phyloP scores from a whole-genome alignment of 2,888 invertebrate genomes.

The Conomelus anceps region DNA sequence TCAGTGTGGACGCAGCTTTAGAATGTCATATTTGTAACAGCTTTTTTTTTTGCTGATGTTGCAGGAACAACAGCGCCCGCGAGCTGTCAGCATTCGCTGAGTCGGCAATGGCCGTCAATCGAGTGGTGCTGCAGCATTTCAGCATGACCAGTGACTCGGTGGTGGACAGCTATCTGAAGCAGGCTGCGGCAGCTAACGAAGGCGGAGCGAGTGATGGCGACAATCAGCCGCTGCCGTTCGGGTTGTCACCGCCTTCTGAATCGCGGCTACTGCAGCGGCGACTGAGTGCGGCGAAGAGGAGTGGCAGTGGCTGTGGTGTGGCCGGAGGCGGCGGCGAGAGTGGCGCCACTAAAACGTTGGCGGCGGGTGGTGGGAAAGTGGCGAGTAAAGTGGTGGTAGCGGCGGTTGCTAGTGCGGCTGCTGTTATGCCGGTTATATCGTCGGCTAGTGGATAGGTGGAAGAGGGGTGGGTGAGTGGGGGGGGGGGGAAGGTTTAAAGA shows the following conservation, averaged over 20 bases:
- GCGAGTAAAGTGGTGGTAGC: not conserved
- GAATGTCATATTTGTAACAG: too few relatives aligned
- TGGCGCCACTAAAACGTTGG: not conserved
- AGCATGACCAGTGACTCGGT: conserved; percentile 57
- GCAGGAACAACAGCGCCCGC: conserved; percentile 88
- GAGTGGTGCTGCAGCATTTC: conserved; percentile 91
- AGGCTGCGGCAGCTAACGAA: not conserved
- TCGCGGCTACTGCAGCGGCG: conserved; percentile 76
- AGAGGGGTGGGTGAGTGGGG: not conserved
- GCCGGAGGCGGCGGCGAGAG: conserved; percentile 4
- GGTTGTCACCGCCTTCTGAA: conserved; percentile 78
- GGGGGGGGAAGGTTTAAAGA: too few relatives aligned
- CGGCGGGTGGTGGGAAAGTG: not conserved
- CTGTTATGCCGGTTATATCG: not conserved
- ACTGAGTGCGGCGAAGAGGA: conserved; percentile 29
- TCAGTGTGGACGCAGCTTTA: too few relatives aligned
- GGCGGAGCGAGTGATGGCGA: conserved; percentile 4
- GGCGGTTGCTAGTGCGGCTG: not conserved
- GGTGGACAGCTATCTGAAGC: conserved; percentile 40
- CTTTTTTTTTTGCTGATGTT: conserved; percentile 1
- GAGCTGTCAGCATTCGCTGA: conserved; percentile 93
- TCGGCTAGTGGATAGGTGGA: not conserved
- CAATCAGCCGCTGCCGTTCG: conserved; percentile 38
- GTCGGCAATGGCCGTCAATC: conserved; percentile 92
- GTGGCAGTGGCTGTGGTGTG: not conserved